Base-by-base conservation (phyloP, 37 sponge, comb jelly and placozoan species). In the Chondrosia reniformis region DNA sequence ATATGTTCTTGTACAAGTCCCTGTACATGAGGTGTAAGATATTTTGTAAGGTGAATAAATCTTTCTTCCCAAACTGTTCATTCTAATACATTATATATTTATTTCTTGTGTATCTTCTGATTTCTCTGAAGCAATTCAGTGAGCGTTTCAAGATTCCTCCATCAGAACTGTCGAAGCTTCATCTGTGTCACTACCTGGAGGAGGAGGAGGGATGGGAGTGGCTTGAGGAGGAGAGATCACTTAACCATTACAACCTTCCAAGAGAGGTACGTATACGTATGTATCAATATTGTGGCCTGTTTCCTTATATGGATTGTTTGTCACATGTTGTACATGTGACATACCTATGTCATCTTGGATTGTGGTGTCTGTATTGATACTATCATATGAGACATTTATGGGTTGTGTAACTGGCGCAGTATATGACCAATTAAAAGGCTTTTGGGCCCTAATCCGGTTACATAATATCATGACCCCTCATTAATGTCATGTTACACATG, bases 181-280 rank as follows among this genome's bases (percentile, higher is more conserved):
- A 90, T 34, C 76, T 90, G 9, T 90, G 83, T 69, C 78, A 78
- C 39, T 90, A 82, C 55, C 30, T 85, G 33, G 90, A 90, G 86
- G 83, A 83, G 15, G 86, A 85, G 45, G 90, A 90, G 46, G 90
- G 90, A 0, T 92, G 93, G 93, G 89, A 88, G 79, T 92, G 89
- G 85, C 76, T 92, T 41, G 88, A 88, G 64, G 93, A 92, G 84
- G 89, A 87, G 65, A 82, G 66, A 22, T 30, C 80, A 0, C 72
- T 92, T 13, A 59, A 88, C 74, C 38, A 62, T 24, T 92, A 92
- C 77, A 42, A 76, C 2, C 83, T 92, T 15, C 89, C 85, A 3
- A 74, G 66, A 34, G 93, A 92, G 89, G 93, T 92, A 61, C 49
- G 80, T 59, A 43, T 25, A 44, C 25, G n/a, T 33, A 36, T 12